Evolutionary conservation across 2,797 vertebrate genomes (phyloP).

Genomic region (Luscinia luscinia): DNA sequence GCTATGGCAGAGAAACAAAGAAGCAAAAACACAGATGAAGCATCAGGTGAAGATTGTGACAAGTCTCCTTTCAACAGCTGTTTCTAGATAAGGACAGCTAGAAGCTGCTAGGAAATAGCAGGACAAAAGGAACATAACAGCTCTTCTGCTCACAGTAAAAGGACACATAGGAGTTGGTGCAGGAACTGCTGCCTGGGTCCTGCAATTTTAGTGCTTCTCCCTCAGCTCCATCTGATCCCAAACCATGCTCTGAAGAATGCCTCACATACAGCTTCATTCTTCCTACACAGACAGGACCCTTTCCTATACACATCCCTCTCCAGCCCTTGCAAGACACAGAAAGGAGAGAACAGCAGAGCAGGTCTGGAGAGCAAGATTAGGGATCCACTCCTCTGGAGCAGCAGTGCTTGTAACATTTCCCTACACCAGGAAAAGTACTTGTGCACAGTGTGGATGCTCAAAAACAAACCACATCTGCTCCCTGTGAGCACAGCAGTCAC

Average conservation of each 20-base stretch:
- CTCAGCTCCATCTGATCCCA: not conserved
- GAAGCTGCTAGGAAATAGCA: not conserved
- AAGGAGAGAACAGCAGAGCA: not conserved
- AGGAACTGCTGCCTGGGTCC: not conserved
- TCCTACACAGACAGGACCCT: not conserved
- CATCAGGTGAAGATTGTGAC: not conserved
- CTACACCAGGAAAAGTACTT: not conserved
- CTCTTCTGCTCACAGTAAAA: not conserved
- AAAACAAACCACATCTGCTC: not conserved
- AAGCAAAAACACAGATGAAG: not conserved
- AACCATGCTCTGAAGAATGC: not conserved
- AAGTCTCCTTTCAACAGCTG: not conserved
- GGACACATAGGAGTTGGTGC: not conserved
- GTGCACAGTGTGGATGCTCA: not conserved
- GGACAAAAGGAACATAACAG: not conserved
- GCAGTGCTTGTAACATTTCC: not conserved
- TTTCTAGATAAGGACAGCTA: not conserved
- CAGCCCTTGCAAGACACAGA: not conserved
- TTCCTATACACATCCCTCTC: not conserved
- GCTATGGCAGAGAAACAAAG: conserved; percentile 65
- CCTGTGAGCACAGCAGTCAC: not conserved
- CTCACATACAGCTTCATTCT: not conserved
- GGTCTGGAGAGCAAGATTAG: not conserved
- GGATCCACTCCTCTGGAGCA: not conserved
- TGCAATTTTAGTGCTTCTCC: not conserved